These are phyloP conservation scores for Streblospio benedicti DNA, from an alignment of 1,140 invertebrate genomes.

Conservation along the genomic window DNA sequence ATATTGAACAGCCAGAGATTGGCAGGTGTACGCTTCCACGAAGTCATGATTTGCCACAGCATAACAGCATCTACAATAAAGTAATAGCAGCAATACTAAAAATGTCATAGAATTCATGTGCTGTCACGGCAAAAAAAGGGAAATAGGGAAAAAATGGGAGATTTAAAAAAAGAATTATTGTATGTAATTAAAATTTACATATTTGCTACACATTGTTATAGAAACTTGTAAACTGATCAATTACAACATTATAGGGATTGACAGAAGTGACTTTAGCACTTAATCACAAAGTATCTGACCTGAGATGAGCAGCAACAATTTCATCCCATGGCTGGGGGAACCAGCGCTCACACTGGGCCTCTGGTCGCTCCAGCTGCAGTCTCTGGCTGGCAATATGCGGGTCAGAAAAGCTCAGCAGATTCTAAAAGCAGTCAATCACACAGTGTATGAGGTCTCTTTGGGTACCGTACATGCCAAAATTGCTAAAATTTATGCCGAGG, in stretches of 20 bases:
- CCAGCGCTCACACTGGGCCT: slow-evolving; percentile 61
- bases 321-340: slow-evolving; percentile 69
- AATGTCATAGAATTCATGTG: not conserved
- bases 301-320: slow-evolving; percentile 69
- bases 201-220: too few species aligned
- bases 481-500: too few species aligned
- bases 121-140: not conserved
- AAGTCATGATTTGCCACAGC: slow-evolving; percentile 59
- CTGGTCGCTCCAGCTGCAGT: slow-evolving; percentile 59
- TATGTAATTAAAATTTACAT: too few species aligned
- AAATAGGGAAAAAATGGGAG: too few species aligned
- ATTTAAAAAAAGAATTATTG: too few species aligned
- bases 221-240: too few species aligned
- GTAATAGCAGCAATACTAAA: slow-evolving; percentile 16
- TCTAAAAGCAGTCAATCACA: slow-evolving; percentile 32
- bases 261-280: not conserved
- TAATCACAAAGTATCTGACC: slow-evolving; percentile 48
- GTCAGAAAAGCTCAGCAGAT: slow-evolving; percentile 66
- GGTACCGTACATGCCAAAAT: too few species aligned
- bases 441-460: too few species aligned
- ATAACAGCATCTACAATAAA: slow-evolving; percentile 55
- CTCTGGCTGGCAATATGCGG: slow-evolving; percentile 63
- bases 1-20: slow-evolving; percentile 66
- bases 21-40: slow-evolving; percentile 67
- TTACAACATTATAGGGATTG: not conserved